These are phyloP conservation scores for Pomatorhinus ruficollis DNA, from an alignment of 2,113 vertebrate species.

Conservation along the genomic window DNA sequence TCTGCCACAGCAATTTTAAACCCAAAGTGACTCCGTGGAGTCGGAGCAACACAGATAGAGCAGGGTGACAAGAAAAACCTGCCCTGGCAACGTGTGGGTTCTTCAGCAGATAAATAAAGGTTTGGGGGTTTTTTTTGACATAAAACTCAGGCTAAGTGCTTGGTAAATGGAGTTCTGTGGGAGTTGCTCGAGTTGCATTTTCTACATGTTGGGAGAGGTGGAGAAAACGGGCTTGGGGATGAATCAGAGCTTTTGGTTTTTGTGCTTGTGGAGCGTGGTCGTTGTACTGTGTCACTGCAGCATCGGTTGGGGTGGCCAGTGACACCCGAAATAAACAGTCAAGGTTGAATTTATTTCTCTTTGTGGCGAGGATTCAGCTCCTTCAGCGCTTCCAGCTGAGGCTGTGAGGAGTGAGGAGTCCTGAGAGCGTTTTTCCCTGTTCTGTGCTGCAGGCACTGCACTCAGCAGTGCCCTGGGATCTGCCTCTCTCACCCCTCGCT, in stretches of 20 bases:
- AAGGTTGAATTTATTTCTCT: neutral
- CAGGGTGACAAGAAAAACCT: neutral
- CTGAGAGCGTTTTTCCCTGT: neutral
- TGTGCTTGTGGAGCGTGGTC: neutral
- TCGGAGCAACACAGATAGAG: neutral
- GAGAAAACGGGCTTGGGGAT: neutral
- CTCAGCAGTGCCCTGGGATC: neutral
- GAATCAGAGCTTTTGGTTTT: neutral
- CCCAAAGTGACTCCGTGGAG: neutral
- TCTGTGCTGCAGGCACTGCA: neutral
- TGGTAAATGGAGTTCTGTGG: neutral
- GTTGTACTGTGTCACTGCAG: neutral
- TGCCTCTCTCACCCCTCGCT: neutral
- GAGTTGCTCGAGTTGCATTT: neutral
- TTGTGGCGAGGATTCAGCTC: neutral
- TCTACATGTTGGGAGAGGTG: neutral
- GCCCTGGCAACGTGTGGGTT: neutral
- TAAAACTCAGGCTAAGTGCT: neutral
- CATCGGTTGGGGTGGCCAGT: neutral
- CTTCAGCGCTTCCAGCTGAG: neutral
- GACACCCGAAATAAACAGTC: neutral
- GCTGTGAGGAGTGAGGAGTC: neutral
- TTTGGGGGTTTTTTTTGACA: neutral
- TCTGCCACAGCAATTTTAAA: neutral
- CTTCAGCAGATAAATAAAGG: neutral